phyloP scores from a whole-genome alignment of 2,113 vertebrate species.

The Rhipidura dahli region DNA sequence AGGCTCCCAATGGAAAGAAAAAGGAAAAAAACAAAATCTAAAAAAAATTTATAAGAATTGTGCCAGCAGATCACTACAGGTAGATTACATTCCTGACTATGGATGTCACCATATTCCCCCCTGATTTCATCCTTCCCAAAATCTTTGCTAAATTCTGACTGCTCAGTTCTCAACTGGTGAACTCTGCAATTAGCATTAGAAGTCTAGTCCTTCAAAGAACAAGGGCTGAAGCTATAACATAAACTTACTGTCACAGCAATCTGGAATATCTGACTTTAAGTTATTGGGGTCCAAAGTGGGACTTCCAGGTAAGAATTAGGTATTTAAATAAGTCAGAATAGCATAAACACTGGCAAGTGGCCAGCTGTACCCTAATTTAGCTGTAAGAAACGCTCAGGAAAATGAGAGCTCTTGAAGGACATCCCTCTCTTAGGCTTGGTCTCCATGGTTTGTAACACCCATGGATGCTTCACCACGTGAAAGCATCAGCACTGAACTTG shows the following conservation, averaged over 20 bases:
- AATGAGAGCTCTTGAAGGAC: not conserved
- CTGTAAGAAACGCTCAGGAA: not conserved
- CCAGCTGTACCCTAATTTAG: not conserved
- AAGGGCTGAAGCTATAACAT: not conserved
- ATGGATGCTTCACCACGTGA: fast-evolving
- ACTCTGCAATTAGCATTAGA: not conserved
- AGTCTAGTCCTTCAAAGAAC: not conserved
- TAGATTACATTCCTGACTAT: not conserved
- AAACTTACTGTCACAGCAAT: not conserved
- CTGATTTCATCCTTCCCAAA: not conserved
- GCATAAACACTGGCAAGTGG: fast-evolving
- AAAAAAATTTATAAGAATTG: not conserved
- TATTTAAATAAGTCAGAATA: not conserved
- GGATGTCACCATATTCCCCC: not conserved
- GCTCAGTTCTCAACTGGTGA: not conserved
- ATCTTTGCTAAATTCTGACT: not conserved
- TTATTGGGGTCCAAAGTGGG: not conserved
- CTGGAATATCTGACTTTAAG: not conserved
- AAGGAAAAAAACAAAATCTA: not conserved
- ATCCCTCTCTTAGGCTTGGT: not conserved
- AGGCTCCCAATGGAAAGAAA: not conserved
- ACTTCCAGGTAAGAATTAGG: fast-evolving
- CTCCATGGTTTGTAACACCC: not conserved
- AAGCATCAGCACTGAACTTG: not conserved
- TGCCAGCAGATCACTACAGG: not conserved